Conservation (phyloP, 23 tunicate genomes). For the Phallusia fumigata region DNA sequence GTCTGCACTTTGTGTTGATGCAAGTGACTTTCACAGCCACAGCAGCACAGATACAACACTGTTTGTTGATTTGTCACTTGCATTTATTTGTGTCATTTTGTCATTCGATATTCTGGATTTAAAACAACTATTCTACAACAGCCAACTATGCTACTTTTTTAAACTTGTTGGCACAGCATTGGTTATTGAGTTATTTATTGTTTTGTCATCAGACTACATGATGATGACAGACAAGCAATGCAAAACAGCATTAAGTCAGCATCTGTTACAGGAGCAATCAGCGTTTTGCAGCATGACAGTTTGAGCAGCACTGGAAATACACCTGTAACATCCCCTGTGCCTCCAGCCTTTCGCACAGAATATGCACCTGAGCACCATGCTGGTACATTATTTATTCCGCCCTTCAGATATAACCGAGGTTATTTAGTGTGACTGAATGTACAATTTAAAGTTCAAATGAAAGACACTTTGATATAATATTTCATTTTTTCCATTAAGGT, state of each 20-base stretch:
- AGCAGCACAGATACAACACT: no score
- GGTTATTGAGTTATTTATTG: not conserved
- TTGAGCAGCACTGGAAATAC: conserved; percentile 62
- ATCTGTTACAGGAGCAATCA: conserved; percentile 1
- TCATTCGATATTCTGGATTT: no score
- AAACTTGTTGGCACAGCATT: not conserved
- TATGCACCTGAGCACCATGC: not conserved
- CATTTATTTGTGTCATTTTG: no score
- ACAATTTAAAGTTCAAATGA: no score
- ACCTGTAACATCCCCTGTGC: conserved; percentile 64
- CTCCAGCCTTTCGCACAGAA: conserved; percentile 22
- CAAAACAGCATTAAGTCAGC: conserved; percentile 10
- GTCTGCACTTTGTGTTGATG: no score
- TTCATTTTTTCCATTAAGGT: no score
- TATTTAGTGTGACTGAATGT: conserved; percentile 22
- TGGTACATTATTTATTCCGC: conserved; percentile 12
- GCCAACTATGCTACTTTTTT: no score
- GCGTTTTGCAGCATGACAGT: conserved; percentile 9
- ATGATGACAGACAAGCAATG: conserved; percentile 62
- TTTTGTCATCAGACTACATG: conserved; percentile 29
- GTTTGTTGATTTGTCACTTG: no score
- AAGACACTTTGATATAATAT: no score
- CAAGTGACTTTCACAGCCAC: no score
- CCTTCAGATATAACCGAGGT: conserved; percentile 35
- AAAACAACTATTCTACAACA: no score